Evolutionary conservation across 2,113 vertebrate genomes (phyloP).

Genomic region (Bos javanicus): DNA sequence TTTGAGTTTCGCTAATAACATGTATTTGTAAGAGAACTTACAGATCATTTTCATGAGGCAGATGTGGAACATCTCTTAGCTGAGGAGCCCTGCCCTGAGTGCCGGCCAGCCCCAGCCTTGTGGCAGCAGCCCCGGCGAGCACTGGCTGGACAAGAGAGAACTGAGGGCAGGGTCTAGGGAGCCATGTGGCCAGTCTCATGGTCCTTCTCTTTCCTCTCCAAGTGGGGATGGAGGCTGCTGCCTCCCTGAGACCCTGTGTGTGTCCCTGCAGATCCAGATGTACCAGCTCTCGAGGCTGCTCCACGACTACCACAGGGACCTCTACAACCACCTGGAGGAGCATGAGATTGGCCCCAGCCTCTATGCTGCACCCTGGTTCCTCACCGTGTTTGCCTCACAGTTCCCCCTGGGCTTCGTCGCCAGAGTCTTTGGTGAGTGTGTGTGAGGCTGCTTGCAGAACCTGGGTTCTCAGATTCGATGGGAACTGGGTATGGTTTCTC

Average conservation of each 20-base stretch:
- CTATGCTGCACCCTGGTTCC: conserved; percentile 89
- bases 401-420: conserved; percentile 88
- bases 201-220: neutral
- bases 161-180: neutral
- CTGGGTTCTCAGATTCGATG: neutral
- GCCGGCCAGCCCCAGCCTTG: fast-evolving
- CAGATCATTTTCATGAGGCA: neutral
- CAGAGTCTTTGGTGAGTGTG: conserved; percentile 85
- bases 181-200: neutral
- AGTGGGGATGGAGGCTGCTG: neutral
- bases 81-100: fast-evolving
- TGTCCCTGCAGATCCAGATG: conserved; percentile 85
- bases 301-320: conserved; percentile 87
- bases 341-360: conserved; percentile 88
- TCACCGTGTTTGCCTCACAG: conserved; percentile 88
- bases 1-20: neutral
- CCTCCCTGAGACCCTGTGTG: fast-evolving
- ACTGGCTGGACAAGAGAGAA: neutral
- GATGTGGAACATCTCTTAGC: neutral
- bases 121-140: neutral
- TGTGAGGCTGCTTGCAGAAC: neutral
- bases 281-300: conserved; percentile 88
- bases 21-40: neutral
- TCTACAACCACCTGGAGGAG: conserved; percentile 86
- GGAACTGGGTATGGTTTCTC: no score